These are phyloP conservation scores for Octomys mimax DNA, from an alignment of 2,797 vertebrate genomes.

Conservation along the genomic window DNA sequence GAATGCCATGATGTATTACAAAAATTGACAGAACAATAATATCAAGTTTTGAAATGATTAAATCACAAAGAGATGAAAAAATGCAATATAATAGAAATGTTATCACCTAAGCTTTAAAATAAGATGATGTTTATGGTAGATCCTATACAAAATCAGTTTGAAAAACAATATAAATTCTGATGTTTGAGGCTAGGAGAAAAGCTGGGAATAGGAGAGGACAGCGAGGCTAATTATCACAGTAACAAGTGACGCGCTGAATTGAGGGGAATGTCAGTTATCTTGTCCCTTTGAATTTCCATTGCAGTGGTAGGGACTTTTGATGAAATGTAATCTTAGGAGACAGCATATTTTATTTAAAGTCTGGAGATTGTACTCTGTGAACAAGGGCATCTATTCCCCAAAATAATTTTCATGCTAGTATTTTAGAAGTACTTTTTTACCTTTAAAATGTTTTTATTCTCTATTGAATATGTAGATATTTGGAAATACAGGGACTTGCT, in stretches of 20 bases:
- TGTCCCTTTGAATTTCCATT: slow-evolving; percentile 73
- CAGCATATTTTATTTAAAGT: slow-evolving; percentile 48
- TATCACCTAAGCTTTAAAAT: slow-evolving; percentile 38
- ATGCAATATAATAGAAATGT: not conserved
- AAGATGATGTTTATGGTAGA: not conserved
- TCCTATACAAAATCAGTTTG: slow-evolving; percentile 37
- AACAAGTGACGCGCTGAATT: slow-evolving; percentile 68
- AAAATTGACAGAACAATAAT: slow-evolving; percentile 63
- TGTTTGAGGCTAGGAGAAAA: slow-evolving; percentile 49
- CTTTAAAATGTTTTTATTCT: slow-evolving; percentile 37
- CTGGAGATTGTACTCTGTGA: slow-evolving; percentile 47
- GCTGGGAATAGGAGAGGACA: not conserved
- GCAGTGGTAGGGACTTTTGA: not conserved
- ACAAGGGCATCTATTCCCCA: not conserved
- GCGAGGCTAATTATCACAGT: slow-evolving; percentile 50
- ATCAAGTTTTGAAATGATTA: slow-evolving; percentile 56
- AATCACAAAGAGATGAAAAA: slow-evolving; percentile 56
- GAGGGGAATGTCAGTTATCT: slow-evolving; percentile 53
- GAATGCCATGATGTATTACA: slow-evolving; percentile 34
- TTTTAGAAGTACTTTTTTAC: slow-evolving; percentile 40
- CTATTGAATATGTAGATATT: not conserved
- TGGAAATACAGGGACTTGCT: not conserved
- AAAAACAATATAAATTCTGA: slow-evolving; percentile 66
- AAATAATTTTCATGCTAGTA: slow-evolving; percentile 30
- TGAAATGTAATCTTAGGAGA: slow-evolving; percentile 67